Conservation (phyloP, 2,113 vertebrate species). For the Serinus canaria region DNA sequence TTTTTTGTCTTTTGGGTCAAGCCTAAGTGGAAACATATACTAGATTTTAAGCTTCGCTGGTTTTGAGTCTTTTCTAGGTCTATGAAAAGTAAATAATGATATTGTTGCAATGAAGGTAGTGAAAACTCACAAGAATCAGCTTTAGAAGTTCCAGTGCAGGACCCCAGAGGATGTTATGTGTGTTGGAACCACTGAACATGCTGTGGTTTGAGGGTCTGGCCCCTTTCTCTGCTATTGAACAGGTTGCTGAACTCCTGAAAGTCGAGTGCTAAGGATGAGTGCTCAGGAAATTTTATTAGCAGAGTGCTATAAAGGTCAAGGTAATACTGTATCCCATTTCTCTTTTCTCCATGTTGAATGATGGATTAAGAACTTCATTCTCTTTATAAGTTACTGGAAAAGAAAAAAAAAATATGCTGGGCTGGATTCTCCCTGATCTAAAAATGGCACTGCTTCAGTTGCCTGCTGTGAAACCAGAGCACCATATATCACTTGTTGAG, state of each 20-base stretch:
- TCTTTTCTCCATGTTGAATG: neutral
- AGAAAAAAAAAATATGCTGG: neutral
- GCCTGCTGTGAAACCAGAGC: neutral
- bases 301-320: slow-evolving; percentile 7
- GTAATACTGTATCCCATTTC: neutral
- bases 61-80: neutral
- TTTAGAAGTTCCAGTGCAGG: neutral
- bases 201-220: neutral
- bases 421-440: neutral
- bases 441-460: neutral
- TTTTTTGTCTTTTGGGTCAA: neutral
- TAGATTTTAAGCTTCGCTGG: neutral
- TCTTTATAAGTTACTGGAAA: neutral
- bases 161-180: neutral
- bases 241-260: neutral
- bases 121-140: neutral
- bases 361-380: neutral
- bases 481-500: neutral
- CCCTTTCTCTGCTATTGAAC: neutral
- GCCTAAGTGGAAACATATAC: neutral
- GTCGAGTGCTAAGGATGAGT: neutral
- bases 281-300: neutral
- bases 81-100: neutral
- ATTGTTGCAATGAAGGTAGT: neutral
- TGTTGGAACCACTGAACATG: neutral